Base-by-base conservation (phyloP, 2,797 vertebrate genomes). In the Labeo calbasu region DNA sequence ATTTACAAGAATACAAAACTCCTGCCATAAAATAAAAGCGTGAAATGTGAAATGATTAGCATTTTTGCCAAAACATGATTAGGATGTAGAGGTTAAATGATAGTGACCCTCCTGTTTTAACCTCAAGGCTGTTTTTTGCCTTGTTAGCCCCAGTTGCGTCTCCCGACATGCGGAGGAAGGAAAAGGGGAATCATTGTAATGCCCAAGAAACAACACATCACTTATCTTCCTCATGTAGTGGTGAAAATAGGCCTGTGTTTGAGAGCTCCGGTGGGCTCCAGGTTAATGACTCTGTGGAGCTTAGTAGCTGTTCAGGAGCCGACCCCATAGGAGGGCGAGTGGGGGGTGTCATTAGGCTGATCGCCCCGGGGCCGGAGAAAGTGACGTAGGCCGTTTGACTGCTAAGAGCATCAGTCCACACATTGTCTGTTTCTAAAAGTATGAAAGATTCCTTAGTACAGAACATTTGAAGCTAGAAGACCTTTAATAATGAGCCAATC, bases 281-380 rank as follows among this genome's bases (percentile, higher is more conserved):
- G 94, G 94, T 94, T 95, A 95, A 95, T 94, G 91, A 95, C 93
- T 92, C 86, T 89, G 92, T 90, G 84, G 66, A 92, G 93, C 93
- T 95, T 94, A 95, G 92, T 92, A 90, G 91, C 92, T 89, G 57
- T 87, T 90, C 92, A 93, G 90, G 77, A 85, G 50, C 70, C 79
- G 14, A 83, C 91, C 93, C 92, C 90, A 65, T 65, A 92, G 91
- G 88, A 90, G 85, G 63, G 36, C 71, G 71, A 86, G 85, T 87
- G 76, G 81, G 81, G 76, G 85, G 91, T 86, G 89, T 93, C 92
- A 94, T 93, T 93, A 93, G 88, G 89, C 81, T 87, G 75, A 79
- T 89, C 90, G 89, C 89, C 93, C 91, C 77, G 12, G 53, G 88
- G 90, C 86, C 40, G 65, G 51, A 86, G 77, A 86, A 87, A 85